Percentiles rank a stretch among this genome's conserved stretches.
Conservation (phyloP, 35 echinoderm and acorn worm species). For the Amphiura filiformis region DNA sequence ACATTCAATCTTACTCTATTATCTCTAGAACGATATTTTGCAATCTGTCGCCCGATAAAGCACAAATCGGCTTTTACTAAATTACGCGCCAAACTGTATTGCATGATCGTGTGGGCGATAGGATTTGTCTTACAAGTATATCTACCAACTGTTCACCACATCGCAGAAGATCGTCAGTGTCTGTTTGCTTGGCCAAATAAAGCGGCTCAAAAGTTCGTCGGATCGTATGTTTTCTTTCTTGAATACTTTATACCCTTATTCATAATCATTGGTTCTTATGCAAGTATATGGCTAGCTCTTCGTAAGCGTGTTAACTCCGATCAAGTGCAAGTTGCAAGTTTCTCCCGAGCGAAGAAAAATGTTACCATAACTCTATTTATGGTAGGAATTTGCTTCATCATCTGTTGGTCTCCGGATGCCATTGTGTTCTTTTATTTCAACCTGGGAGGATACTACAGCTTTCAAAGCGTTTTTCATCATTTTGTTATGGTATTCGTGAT, state of each 20-base stretch:
- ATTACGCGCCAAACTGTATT: conserved; percentile 52
- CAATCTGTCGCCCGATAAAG: conserved; percentile 59
- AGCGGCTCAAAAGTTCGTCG: conserved; percentile 55
- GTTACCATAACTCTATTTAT: conserved; percentile 74
- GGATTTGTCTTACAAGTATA: conserved; percentile 71
- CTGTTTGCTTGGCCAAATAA: conserved; percentile 55
- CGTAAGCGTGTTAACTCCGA: conserved; percentile 46
- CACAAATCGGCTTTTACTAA: conserved; percentile 76
- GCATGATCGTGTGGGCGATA: conserved; percentile 43
- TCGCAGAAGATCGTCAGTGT: conserved; percentile 17
- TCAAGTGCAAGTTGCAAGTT: conserved; percentile 48
- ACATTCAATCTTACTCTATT: conserved; percentile 75
- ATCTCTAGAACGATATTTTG: conserved; percentile 78
- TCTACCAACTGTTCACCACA: conserved; percentile 57
- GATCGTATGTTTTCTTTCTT: conserved; percentile 61
- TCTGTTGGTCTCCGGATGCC: conserved; percentile 71
- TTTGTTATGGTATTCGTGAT: conserved; percentile 55
- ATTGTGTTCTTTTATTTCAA: conserved; percentile 70
- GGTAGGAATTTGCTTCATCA: conserved; percentile 62
- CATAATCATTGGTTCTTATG: conserved; percentile 70
- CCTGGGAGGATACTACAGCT: conserved; percentile 61
- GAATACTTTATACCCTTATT: conserved; percentile 69
- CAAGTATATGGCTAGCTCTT: conserved; percentile 60
- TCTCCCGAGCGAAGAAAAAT: conserved; percentile 66
- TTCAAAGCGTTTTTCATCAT: conserved; percentile 49